Evolutionary conservation across 2,797 vertebrate genomes (phyloP).

Genomic region (Alcedo quadribrachys): DNA sequence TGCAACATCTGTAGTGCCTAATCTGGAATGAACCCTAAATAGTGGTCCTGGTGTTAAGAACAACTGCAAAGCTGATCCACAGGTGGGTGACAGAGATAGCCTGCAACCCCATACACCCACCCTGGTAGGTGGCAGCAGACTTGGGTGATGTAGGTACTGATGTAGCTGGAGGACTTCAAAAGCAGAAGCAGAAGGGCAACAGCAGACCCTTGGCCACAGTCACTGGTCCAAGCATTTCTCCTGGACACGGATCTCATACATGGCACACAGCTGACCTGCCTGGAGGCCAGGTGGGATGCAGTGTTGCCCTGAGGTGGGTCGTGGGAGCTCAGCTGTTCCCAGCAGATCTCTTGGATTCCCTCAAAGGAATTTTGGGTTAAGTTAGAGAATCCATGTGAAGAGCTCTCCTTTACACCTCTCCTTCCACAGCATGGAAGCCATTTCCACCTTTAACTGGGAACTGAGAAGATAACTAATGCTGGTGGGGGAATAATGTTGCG

Average conservation of each 20-base stretch:
- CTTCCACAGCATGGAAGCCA: background rate
- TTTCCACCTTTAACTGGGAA: background rate
- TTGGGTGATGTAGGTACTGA: background rate
- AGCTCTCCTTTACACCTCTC: background rate
- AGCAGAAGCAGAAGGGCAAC: background rate
- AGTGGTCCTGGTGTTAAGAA: rapidly evolving
- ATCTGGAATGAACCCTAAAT: background rate
- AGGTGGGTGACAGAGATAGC: background rate
- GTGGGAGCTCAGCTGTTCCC: background rate
- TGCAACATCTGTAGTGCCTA: background rate
- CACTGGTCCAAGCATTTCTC: background rate
- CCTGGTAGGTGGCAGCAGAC: background rate
- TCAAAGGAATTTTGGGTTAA: background rate
- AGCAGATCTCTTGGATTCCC: background rate
- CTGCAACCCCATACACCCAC: background rate
- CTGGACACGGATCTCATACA: rapidly evolving
- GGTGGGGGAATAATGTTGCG: background rate
- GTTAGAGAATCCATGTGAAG: background rate
- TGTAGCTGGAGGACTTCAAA: background rate
- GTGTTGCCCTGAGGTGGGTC: background rate
- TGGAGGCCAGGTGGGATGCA: background rate
- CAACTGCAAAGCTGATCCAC: background rate
- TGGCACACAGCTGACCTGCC: background rate
- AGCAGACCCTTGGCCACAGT: background rate
- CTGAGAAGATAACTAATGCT: rapidly evolving